Percentiles rank a stretch among this genome's conserved stretches.
These are phyloP conservation scores for Mesochorus sp. DNA, from an alignment of 2,888 invertebrate genomes.

Conservation along the genomic window DNA sequence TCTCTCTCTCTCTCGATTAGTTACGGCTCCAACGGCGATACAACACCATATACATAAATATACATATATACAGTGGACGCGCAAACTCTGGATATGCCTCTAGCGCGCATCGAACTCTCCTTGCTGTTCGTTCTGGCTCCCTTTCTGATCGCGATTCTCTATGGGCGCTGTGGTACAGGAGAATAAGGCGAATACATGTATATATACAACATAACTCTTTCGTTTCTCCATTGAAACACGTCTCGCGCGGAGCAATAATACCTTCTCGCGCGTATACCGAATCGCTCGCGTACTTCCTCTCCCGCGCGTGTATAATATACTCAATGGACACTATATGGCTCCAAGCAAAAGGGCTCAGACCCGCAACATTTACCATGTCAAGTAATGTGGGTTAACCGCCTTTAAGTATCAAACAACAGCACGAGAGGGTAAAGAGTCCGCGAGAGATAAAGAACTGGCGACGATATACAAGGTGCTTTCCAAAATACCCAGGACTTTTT, in stretches of 20 bases:
- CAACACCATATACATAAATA: neutral
- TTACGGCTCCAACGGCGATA: neutral
- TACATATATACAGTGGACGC: neutral
- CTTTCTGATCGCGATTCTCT: conserved; percentile 27
- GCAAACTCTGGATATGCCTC: conserved; percentile 19
- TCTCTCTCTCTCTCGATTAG: conserved; percentile 11
- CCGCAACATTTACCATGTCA: neutral
- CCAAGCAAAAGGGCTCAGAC: neutral
- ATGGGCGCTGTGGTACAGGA: neutral
- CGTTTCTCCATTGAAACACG: conserved; percentile 17
- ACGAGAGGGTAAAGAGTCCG: no score
- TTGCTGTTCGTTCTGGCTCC: conserved; percentile 1
- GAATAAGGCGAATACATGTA: neutral
- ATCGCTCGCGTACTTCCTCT: conserved; percentile 30
- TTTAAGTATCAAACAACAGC: no score
- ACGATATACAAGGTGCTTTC: no score
- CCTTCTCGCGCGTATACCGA: conserved; percentile 33
- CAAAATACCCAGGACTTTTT: no score
- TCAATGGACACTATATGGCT: neutral
- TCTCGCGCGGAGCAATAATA: conserved; percentile 46
- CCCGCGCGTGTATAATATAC: neutral
- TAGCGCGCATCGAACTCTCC: conserved; percentile 56
- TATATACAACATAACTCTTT: conserved; percentile 16
- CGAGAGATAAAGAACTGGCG: no score
- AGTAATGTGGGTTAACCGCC: neutral